Percentiles rank a stretch among this genome's conserved stretches.
These are phyloP conservation scores for Oncorhynchus keta DNA, from an alignment of 2,113 vertebrate species.

Conservation along the genomic window DNA sequence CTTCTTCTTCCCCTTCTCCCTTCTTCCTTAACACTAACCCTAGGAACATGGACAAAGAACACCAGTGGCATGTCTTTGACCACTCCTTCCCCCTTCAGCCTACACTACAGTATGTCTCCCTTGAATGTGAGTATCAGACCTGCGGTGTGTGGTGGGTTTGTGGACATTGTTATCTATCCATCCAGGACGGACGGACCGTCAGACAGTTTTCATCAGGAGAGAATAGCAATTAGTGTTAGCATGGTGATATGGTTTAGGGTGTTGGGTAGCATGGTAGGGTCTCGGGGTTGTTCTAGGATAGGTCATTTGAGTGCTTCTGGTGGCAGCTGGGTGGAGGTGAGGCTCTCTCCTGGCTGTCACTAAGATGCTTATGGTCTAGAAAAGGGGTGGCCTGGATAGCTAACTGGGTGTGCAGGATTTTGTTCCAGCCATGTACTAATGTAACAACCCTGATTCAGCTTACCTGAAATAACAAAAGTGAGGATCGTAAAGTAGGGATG, in stretches of 20 bases:
- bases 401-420: too few relatives aligned
- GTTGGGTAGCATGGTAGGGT: too few relatives aligned
- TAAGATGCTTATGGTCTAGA: background rate
- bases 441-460: too few relatives aligned
- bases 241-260: background rate
- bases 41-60: constrained; percentile 27
- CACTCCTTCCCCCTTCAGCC: constrained; percentile 54
- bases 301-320: too few relatives aligned
- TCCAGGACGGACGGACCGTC: background rate
- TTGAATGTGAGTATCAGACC: background rate
- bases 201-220: background rate
- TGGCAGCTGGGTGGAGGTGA: too few relatives aligned
- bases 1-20: constrained; percentile 47
- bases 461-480: too few relatives aligned
- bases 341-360: background rate
- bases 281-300: background rate
- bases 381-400: too few relatives aligned
- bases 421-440: too few relatives aligned
- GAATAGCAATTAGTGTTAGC: background rate
- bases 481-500: background rate
- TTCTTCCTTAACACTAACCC: constrained; percentile 40
- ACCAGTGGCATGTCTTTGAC: constrained; percentile 57
- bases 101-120: constrained; percentile 17
- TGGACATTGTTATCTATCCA: background rate
- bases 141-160: background rate